Evolutionary conservation across 2,113 vertebrate species (phyloP).

Genomic region (Daubentonia madagascariensis): DNA sequence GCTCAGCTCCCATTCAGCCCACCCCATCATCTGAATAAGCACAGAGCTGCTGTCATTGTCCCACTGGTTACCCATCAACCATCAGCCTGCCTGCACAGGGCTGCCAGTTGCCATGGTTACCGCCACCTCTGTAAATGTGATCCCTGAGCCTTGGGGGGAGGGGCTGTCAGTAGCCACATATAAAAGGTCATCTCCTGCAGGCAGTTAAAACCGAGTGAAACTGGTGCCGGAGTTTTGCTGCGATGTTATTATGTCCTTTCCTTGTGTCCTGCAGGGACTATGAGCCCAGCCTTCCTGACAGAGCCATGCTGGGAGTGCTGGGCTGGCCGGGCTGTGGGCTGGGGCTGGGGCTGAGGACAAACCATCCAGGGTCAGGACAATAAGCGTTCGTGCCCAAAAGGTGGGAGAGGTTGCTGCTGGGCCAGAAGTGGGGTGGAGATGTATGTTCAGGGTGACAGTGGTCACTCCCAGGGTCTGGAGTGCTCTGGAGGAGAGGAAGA

Average conservation of each 20-base stretch:
- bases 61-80: conserved; percentile 84
- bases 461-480: neutral
- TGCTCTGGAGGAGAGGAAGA: neutral
- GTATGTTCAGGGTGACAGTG: accelerated
- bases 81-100: conserved; percentile 25
- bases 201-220: neutral
- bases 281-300: neutral
- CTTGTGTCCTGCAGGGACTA: neutral
- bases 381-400: accelerated
- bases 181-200: conserved; percentile 9
- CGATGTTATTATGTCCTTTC: neutral
- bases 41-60: conserved; percentile 78
- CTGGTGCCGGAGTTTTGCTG: accelerated
- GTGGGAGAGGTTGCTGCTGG: neutral
- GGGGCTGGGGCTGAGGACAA: neutral
- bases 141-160: conserved; percentile 63
- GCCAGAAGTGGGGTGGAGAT: too few species aligned
- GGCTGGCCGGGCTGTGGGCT: neutral
- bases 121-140: conserved; percentile 71
- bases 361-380: accelerated
- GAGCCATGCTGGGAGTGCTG: neutral
- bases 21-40: conserved; percentile 68
- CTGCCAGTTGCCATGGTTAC: conserved; percentile 80
- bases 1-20: neutral
- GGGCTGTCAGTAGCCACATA: neutral